phyloP scores from a whole-genome alignment of 2,888 invertebrate genomes.

The Dicycla oo region DNA sequence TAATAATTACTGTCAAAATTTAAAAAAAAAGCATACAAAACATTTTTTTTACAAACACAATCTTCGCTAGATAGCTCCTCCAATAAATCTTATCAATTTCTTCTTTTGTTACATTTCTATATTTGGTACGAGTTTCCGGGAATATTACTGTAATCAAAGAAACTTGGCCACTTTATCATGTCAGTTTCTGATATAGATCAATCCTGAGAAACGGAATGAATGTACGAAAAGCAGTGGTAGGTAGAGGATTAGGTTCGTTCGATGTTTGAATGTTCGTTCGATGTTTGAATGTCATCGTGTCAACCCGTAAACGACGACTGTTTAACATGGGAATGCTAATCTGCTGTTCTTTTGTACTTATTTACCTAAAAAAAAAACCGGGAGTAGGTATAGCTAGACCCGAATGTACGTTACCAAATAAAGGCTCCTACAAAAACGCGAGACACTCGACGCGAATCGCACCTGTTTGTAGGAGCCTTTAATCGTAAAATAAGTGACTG shows the following conservation, averaged over 20 bases:
- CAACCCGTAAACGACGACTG: neutral
- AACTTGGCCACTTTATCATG: constrained; percentile 55
- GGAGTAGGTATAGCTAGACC: neutral
- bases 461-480: too few relatives aligned
- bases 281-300: neutral
- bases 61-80: constrained; percentile 6
- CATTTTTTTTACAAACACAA: constrained; percentile 27
- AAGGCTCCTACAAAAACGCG: too few relatives aligned
- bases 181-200: constrained; percentile 41
- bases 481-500: neutral
- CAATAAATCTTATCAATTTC: constrained; percentile 41
- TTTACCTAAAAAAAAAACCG: too few relatives aligned
- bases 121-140: constrained; percentile 40
- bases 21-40: neutral
- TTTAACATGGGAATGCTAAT: too few relatives aligned
- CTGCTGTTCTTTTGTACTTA: too few relatives aligned
- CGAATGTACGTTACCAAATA: neutral
- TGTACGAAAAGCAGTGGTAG: neutral
- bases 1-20: neutral
- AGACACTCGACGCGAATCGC: too few relatives aligned
- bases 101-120: constrained; percentile 43
- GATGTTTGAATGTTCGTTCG: neutral
- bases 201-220: constrained; percentile 33
- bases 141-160: constrained; percentile 55
- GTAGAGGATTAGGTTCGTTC: neutral